A percentile compares a stretch with the other conserved stretches of the same genome.
Conservation (phyloP, 2,113 vertebrate species). For the Cathartes aura region DNA sequence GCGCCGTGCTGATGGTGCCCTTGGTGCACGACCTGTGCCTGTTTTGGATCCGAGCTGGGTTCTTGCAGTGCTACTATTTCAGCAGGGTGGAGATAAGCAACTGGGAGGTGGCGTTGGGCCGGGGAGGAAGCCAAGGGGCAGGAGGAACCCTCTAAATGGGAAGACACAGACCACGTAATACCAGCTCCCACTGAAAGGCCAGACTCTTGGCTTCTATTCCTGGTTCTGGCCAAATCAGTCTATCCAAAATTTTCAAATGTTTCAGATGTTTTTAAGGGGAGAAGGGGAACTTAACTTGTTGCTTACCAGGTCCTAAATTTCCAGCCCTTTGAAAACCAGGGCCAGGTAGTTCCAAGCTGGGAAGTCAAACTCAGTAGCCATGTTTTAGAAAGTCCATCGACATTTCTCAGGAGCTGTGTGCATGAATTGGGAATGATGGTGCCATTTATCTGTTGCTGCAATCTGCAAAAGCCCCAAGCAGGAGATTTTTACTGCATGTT, state of each 20-base stretch:
- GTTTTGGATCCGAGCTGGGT: not conserved
- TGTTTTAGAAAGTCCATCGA: not conserved
- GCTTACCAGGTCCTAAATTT: not conserved
- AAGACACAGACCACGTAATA: not conserved
- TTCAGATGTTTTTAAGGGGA: not conserved
- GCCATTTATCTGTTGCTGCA: not conserved
- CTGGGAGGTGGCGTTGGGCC: not conserved
- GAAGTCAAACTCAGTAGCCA: not conserved
- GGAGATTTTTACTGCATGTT: not conserved
- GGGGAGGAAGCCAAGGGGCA: not conserved
- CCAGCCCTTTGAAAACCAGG: not conserved
- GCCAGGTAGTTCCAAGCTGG: not conserved
- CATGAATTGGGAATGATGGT: not conserved
- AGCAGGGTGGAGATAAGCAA: not conserved
- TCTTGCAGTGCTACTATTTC: not conserved
- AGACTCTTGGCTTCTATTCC: not conserved
- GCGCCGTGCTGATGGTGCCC: fast-evolving
- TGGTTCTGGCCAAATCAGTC: not conserved
- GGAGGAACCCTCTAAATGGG: not conserved
- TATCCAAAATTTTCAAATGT: not conserved
- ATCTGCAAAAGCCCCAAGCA: not conserved
- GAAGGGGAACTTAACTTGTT: not conserved
- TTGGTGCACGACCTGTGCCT: not conserved
- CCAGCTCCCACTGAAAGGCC: not conserved
- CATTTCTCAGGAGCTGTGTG: not conserved